phyloP scores from a whole-genome alignment of 2,113 vertebrate species.

The Ailuropoda melanoleuca region DNA sequence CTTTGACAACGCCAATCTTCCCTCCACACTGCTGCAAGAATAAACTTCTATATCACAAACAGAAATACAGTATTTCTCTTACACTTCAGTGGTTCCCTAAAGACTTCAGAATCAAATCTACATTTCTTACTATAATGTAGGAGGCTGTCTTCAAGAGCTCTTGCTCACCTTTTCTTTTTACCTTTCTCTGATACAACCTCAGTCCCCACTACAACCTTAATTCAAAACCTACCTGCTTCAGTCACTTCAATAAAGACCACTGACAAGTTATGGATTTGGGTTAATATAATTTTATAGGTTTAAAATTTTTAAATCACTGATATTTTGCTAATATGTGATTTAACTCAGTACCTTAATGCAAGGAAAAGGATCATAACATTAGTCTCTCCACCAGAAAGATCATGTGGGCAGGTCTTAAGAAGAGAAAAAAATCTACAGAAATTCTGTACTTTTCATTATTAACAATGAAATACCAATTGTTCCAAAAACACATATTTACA shows the following conservation, averaged over 20 bases:
- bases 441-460: not conserved
- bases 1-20: not conserved
- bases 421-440: not conserved
- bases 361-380: not conserved
- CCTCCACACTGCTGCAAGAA: not conserved
- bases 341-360: not conserved
- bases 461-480: not conserved
- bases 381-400: not conserved
- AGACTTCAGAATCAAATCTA: not conserved
- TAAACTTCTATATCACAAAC: not conserved
- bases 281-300: not conserved
- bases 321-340: not conserved
- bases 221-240: not conserved
- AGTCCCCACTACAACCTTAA: not conserved
- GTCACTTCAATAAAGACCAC: not conserved
- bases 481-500: not conserved
- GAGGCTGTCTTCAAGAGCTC: not conserved
- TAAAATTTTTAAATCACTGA: not conserved
- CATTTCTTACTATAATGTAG: not conserved
- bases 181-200: not conserved
- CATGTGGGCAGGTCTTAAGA: not conserved
- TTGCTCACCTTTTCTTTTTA: not conserved
- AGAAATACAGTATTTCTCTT: not conserved
- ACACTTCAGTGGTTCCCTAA: not conserved
- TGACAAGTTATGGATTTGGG: not conserved